A percentile compares a stretch with the other conserved stretches of the same genome.
Conservation (phyloP, 2,888 invertebrate species). For the Loripinus fragilis region DNA sequence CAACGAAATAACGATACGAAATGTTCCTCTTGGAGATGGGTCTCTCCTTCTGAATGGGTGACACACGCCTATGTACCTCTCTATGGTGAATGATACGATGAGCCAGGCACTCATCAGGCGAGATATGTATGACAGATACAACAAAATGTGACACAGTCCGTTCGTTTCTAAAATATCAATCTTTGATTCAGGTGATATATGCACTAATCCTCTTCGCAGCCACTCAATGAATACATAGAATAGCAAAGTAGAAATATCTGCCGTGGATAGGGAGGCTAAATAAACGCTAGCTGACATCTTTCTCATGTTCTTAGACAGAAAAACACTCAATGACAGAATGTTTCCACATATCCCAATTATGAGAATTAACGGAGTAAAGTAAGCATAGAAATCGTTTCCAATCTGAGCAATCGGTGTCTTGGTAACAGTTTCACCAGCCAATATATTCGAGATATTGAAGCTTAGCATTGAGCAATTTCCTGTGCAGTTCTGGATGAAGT, state of each 20-base stretch:
- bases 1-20: slow-evolving; percentile 64
- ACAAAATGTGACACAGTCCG: slow-evolving; percentile 86
- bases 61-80: slow-evolving; percentile 80
- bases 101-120: slow-evolving; percentile 81
- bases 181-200: slow-evolving; percentile 45
- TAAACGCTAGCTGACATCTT: slow-evolving; percentile 89
- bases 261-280: slow-evolving; percentile 91
- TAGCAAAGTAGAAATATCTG: slow-evolving; percentile 88
- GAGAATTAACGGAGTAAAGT: slow-evolving; percentile 89
- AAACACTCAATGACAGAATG: slow-evolving; percentile 89
- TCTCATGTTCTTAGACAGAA: slow-evolving; percentile 89
- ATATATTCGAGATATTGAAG: slow-evolving; percentile 25
- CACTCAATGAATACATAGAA: slow-evolving; percentile 84
- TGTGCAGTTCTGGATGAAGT: slow-evolving; percentile 10
- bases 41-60: slow-evolving; percentile 75
- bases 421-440: slow-evolving; percentile 11
- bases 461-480: slow-evolving; percentile 14
- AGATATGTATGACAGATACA: slow-evolving; percentile 87
- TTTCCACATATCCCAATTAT: slow-evolving; percentile 91
- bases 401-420: slow-evolving; percentile 33
- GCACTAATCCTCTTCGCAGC: slow-evolving; percentile 72
- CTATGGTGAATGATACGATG: slow-evolving; percentile 79
- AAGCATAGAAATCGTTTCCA: slow-evolving; percentile 84
- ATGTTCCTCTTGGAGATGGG: slow-evolving; percentile 66
- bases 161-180: slow-evolving; percentile 63